phyloP scores from a whole-genome alignment of 2,888 invertebrate genomes.

The Tenthredo notha region DNA sequence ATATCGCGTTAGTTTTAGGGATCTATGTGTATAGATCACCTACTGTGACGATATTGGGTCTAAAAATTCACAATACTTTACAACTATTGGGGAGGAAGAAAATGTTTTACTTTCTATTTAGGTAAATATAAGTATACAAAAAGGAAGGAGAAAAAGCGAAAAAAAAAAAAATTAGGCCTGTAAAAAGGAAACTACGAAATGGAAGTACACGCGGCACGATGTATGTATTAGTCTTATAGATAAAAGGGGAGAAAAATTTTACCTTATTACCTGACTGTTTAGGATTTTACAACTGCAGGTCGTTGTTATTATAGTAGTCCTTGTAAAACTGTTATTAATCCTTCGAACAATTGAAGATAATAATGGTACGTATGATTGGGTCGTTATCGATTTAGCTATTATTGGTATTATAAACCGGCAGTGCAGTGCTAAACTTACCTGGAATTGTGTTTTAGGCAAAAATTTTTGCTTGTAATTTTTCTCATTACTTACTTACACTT shows the following conservation, averaged over 20 bases:
- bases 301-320: slow-evolving; percentile 4
- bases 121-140: too few species aligned
- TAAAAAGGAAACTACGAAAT: slow-evolving; percentile 11
- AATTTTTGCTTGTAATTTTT: not conserved
- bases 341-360: slow-evolving; percentile 65
- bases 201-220: too few species aligned
- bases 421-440: slow-evolving; percentile 39
- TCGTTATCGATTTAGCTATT: slow-evolving; percentile 73
- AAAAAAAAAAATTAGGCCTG: slow-evolving; percentile 18
- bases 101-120: not conserved
- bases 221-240: not conserved
- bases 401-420: slow-evolving; percentile 59
- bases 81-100: not conserved
- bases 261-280: slow-evolving; percentile 27
- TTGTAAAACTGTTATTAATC: slow-evolving; percentile 69
- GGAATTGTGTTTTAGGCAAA: slow-evolving; percentile 38
- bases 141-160: too few species aligned
- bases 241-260: not conserved
- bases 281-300: slow-evolving; percentile 30
- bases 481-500: not conserved
- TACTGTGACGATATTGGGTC: not conserved
- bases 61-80: not conserved
- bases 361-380: slow-evolving; percentile 63
- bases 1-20: not conserved
- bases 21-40: not conserved